Evolutionary conservation across 2,888 invertebrate genomes (phyloP), one percentile per base, ranked within the genome.

Genomic region (Agonopterix subpropinquella): DNA sequence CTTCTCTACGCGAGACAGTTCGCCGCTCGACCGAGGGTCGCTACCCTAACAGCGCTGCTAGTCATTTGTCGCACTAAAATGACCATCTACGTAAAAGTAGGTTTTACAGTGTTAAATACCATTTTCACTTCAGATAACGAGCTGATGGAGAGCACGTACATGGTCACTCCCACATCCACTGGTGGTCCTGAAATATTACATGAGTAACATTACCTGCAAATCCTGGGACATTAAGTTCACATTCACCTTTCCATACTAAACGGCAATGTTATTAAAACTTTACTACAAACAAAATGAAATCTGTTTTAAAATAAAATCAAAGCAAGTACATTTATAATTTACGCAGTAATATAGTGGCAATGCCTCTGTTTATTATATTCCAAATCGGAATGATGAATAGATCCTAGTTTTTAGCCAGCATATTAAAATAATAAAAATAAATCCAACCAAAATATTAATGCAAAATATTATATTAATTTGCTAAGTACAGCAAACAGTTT

Each of bases 91-190:
- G 45, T 70, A 69, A 70, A 67, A 77, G 61, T 67, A 74, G 67
- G 28, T 68, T 74, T 72, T 65, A 57, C 61, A 64, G 58, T 53
- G 66, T 74, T 71, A 73, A 62, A 89, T 91, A 94, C 94, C 94
- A 94, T 94, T 90, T 93, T 92, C 73, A 94, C 94, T 92, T 95
- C 94, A 77, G 94, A 94, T 77, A 94, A 91, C 71, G 94, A 93
- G 87, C 93, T 93, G 90, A 94, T 94, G 80, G 93, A 93, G 72
- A 94, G 91, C 84, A 94, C 94, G 90, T 93, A 93, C 91, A 94
- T 93, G 81, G 94, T 94, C 77, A 94, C 93, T 70, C 93, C 93
- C 67, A 94, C 94, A 78, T 93, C 93, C 78, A 94, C 94, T 46
- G 94, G 93, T 67, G 91, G 91, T 87, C 92, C 93, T 93, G 91